These are phyloP conservation scores for Enteromius viviparus DNA, from an alignment of 2,797 vertebrate genomes.

Conservation along the genomic window DNA sequence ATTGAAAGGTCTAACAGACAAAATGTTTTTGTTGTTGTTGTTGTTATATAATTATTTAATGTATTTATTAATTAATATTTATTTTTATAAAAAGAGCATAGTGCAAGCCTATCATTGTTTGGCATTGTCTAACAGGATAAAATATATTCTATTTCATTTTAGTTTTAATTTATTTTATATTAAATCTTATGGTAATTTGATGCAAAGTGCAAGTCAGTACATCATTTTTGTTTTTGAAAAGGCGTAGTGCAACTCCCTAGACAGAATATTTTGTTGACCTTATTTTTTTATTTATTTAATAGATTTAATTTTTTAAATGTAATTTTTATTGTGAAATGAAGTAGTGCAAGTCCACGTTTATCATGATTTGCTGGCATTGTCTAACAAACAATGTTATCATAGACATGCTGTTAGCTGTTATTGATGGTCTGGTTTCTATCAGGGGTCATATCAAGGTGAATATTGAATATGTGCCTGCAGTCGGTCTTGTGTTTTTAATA, in stretches of 20 bases:
- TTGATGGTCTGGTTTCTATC: neutral
- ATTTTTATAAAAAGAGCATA: neutral
- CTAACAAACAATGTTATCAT: neutral
- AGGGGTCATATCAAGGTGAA: conserved; percentile 28
- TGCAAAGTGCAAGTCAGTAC: neutral
- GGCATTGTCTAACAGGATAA: neutral
- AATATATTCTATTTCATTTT: neutral
- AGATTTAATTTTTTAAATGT: neutral
- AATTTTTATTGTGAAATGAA: neutral
- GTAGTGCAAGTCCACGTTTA: neutral
- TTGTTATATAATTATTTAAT: neutral
- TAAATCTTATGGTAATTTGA: neutral
- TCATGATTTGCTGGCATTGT: neutral
- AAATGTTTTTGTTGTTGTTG: neutral
- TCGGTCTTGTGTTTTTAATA: conserved; percentile 32
- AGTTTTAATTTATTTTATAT: neutral
- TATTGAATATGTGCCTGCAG: conserved; percentile 20
- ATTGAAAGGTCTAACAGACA: neutral
- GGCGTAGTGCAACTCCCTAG: neutral
- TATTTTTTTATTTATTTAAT: neutral
- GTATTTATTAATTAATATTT: neutral
- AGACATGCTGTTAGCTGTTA: neutral
- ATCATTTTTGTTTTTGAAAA: neutral
- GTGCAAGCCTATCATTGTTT: neutral
- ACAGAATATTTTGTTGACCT: neutral